phyloP scores from a whole-genome alignment of 2,797 vertebrate genomes.

The Manis javanica region DNA sequence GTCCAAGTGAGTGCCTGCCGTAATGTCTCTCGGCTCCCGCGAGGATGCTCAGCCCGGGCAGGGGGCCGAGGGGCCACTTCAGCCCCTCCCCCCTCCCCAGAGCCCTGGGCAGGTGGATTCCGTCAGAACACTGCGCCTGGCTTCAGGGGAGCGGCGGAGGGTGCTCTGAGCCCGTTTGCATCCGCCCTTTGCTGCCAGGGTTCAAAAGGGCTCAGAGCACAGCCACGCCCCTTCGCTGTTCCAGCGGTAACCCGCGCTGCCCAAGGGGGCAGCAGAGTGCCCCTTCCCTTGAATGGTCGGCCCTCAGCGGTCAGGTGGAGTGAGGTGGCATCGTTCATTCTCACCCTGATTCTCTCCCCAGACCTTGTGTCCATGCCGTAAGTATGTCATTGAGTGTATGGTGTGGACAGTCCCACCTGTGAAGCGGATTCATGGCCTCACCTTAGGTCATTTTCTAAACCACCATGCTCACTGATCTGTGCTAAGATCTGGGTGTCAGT shows the following conservation, averaged over 20 bases:
- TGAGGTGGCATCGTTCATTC: neutral
- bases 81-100: conserved; percentile 76
- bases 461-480: neutral
- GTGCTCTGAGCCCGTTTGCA: conserved; percentile 86
- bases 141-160: conserved; percentile 25
- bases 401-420: fast-evolving
- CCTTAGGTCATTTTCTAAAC: neutral
- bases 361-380: neutral
- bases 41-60: conserved; percentile 80
- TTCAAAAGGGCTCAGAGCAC: conserved; percentile 86
- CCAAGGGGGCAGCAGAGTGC: neutral
- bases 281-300: neutral
- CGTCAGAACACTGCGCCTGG: neutral
- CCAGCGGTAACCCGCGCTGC: neutral
- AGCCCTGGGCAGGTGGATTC: conserved; percentile 66
- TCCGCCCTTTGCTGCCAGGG: conserved; percentile 75
- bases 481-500: neutral
- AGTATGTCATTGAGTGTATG: neutral
- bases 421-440: fast-evolving
- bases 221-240: conserved; percentile 63
- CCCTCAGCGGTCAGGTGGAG: neutral
- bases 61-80: conserved; percentile 78
- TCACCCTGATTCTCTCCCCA: neutral
- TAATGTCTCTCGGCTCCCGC: conserved; percentile 91
- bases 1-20: conserved; percentile 94